phyloP scores from a whole-genome alignment of 2,797 vertebrate species.

The Sandelia bainsii region DNA sequence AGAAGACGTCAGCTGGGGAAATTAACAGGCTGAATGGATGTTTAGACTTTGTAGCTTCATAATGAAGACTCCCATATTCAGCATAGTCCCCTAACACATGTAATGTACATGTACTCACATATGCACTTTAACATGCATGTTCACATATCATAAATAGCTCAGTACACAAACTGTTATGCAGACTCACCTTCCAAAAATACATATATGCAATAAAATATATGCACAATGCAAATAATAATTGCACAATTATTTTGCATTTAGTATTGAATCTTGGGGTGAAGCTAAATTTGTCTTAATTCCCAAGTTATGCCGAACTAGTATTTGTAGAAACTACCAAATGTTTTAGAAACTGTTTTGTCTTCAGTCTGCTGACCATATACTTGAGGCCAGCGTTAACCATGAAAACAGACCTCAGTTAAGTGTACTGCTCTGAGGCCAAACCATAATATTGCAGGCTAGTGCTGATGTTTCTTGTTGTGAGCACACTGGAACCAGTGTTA shows the following conservation, averaged over 20 bases:
- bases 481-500: neutral
- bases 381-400: neutral
- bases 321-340: neutral
- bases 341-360: neutral
- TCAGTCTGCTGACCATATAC: neutral
- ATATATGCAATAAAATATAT: no score
- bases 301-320: neutral
- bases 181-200: no score
- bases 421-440: neutral
- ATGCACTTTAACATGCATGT: slow-evolving; percentile 49
- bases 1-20: slow-evolving; percentile 76
- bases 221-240: no score
- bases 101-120: slow-evolving; percentile 41
- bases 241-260: no score
- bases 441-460: neutral
- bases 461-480: neutral
- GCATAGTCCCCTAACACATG: slow-evolving; percentile 30
- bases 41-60: slow-evolving; percentile 67
- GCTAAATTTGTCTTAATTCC: neutral
- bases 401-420: neutral
- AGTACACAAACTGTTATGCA: neutral
- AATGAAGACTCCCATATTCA: slow-evolving; percentile 71
- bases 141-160: neutral
- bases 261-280: neutral
- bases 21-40: slow-evolving; percentile 79